Base-by-base conservation (phyloP, 2,113 vertebrate genomes). In the Equus quagga region DNA sequence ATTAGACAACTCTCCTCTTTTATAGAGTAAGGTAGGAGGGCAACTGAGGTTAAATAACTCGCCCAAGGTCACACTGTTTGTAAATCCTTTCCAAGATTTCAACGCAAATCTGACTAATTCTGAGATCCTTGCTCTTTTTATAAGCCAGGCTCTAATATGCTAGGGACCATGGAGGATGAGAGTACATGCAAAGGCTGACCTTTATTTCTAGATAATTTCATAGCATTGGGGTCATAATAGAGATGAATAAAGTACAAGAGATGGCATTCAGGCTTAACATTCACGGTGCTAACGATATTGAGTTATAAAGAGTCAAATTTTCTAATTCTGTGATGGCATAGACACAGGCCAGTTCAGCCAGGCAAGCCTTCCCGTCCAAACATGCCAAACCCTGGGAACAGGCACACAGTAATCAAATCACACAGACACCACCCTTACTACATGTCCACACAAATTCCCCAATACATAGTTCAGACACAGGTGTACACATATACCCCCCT, bases 141-240 rank as follows among this genome's bases (percentile, higher is more conserved):
- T 51, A 76, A 94, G 31, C 5, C 8, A 19, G 54, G 24, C 44
- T 91, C 9, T 72, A 21, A 44, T 84, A 21, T 78, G 12, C 26
- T 64, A 78, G 21, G 41, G 82, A 80, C 15, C 26, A 8, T 60
- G 28, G 36, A 81, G 73, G 8, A 81, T 36, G 33, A 93, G 44
- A 76, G 31, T 12, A 64, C 17, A 36, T 11, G 5, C 5, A 44
- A 93, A 80, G 0, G 1, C 46, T 14, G 1, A 76, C 28, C 9
- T 58, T 70, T 72, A 62, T 73, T 75, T 97, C 51, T 86, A 94
- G 89, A 58, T 83, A 89, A 86, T n/a, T 70, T 91, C 72, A 21
- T 13, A 73, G n/a, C 8, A 31, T 11, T 51, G 62, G 8, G 31
- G 6, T 56, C 49, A n/a, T 49, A 54, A 0, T 67, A 15, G 31